phyloP scores from a whole-genome alignment of 2,797 vertebrate species.

The Leucoraja ocellata region DNA sequence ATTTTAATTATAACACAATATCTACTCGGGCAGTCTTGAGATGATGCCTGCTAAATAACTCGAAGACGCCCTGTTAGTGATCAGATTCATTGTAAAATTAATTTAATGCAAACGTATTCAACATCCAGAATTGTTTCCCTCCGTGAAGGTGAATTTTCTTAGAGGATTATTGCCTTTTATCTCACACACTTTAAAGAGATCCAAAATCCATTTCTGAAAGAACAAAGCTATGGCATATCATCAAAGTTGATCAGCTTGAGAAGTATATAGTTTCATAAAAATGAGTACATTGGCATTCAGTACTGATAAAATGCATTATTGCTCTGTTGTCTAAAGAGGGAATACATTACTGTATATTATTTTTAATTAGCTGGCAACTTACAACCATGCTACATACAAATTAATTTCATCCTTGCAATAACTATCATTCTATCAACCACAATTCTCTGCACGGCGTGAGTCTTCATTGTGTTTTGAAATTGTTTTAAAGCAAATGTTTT shows the following conservation, averaged over 20 bases:
- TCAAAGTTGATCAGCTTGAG: not conserved
- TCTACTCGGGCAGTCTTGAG: not conserved
- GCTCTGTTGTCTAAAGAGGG: constrained; percentile 10
- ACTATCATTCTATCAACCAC: not conserved
- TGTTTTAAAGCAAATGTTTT: not conserved
- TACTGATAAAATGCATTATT: constrained; percentile 25
- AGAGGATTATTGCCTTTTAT: not conserved
- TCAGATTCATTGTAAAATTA: not conserved
- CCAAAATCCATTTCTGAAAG: not conserved
- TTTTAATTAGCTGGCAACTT: constrained; percentile 29
- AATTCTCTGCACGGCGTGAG: not conserved
- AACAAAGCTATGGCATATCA: not conserved
- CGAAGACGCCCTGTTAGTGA: not conserved
- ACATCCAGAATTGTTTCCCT: not conserved
- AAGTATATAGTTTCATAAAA: constrained; percentile 33
- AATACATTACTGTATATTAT: not conserved
- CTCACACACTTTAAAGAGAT: not conserved
- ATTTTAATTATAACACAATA: not conserved
- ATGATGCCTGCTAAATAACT: not conserved
- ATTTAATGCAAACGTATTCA: not conserved
- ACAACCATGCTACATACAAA: constrained; percentile 7
- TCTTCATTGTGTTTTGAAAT: constrained; percentile 15
- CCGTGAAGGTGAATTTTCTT: not conserved
- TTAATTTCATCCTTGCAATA: constrained; percentile 27
- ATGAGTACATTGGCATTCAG: not conserved